phyloP scores from a whole-genome alignment of 2,113 vertebrate species.

The Bucco capensis region DNA sequence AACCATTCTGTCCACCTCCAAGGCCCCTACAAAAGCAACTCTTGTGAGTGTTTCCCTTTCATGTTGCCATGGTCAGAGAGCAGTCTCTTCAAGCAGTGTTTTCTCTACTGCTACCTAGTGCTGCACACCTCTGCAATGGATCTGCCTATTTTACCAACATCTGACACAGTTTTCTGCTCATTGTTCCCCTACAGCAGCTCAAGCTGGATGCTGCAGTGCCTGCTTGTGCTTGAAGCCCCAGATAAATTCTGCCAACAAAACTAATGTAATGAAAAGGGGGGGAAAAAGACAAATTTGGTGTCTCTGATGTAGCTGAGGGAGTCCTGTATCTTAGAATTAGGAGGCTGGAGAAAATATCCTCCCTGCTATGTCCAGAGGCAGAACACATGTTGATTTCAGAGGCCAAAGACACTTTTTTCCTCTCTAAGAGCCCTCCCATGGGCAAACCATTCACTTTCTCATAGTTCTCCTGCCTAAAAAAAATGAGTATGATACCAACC shows the following conservation, averaged over 20 bases:
- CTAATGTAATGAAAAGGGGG: neutral
- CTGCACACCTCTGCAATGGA: constrained; percentile 19
- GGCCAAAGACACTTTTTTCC: neutral
- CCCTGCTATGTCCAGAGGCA: constrained; percentile 9
- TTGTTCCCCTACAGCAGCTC: constrained; percentile 19
- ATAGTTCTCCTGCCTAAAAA: neutral
- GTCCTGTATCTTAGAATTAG: constrained; percentile 8
- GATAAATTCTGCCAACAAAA: constrained; percentile 35
- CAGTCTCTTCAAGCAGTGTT: constrained; percentile 32
- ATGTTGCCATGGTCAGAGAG: constrained; percentile 32
- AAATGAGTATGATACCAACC: neutral
- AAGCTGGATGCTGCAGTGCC: neutral
- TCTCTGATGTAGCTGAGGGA: neutral
- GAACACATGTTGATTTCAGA: constrained; percentile 15
- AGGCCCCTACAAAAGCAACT: constrained; percentile 31
- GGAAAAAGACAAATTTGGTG: neutral
- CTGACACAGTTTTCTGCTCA: constrained; percentile 46
- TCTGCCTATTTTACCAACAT: constrained; percentile 45
- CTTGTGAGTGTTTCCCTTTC: constrained; percentile 43
- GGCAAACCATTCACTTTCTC: constrained; percentile 13
- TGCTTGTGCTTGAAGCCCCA: constrained; percentile 13
- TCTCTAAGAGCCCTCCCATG: neutral
- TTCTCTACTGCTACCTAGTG: constrained; percentile 4
- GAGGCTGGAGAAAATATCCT: constrained; percentile 24
- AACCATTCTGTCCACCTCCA: constrained; percentile 37